Base-by-base conservation (phyloP, 2,888 invertebrate genomes). In the Ormyrus thymus region DNA sequence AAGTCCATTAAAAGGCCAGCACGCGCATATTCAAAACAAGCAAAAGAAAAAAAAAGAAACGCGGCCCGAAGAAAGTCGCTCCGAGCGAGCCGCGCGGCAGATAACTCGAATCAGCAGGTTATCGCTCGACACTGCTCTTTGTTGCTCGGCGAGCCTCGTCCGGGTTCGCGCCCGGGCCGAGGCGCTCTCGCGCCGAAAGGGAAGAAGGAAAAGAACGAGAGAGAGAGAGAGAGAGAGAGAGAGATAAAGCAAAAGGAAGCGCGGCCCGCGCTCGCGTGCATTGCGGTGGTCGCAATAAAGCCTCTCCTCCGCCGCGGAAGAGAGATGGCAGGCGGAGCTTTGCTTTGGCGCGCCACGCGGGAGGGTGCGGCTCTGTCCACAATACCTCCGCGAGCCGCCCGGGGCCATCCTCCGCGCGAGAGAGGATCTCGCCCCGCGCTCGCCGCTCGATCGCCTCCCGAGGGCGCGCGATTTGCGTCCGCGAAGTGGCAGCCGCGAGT, bases 351-450 rank as follows among this genome's bases (percentile, higher is more conserved):
- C 83, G 83, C 85, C 83, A 83, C 83, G 84, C 87, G 87, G 88
- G 84, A 87, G 87, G 88, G 88, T 87, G 88, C 87, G 87, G 88
- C 87, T 86, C 85, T 84, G 85, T 86, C 86, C 85, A 84, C 85
- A 86, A 86, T 88, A 86, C 84, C 85, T 85, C 59, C 29, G 69
- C n/a, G 71, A 64, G 73, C 76, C 75, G 29, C 78, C 68, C 74
- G 62, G 29, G 58, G 61, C 66, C 78, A 29, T 29, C 29, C 29
- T 29, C 29, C 29, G 3, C 29, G 29, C 29, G 29, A 2, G 29
- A 29, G 29, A 29, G 29, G 29, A 29, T 29, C 80, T 15, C 48
- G 43, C 69, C 70, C 68, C 55, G 50, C 15, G 75, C 43, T 43
- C 13, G 43, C 29, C n/a, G 13, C 61, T 51, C 43, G 45, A 46